Evolutionary conservation across 2,113 vertebrate genomes (phyloP).

Genomic region (Brachypteracias leptosomus): DNA sequence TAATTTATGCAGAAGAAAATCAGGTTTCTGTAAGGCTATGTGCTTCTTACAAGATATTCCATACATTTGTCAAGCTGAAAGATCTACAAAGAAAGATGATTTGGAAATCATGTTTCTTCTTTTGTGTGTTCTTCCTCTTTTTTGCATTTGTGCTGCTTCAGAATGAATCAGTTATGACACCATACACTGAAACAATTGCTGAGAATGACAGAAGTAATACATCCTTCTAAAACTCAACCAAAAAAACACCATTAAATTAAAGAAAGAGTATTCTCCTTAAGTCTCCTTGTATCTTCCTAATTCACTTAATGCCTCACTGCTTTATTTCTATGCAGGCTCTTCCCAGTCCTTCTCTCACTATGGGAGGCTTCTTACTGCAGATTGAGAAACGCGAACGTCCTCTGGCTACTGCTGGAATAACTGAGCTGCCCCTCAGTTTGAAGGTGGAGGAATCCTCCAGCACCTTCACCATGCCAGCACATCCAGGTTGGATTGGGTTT

Average conservation of each 20-base stretch:
- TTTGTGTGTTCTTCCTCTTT: background rate
- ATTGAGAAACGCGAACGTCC: background rate
- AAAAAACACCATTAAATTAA: background rate
- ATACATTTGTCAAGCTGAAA: background rate
- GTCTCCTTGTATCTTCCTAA: background rate
- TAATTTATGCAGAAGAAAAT: background rate
- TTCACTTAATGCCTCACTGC: background rate
- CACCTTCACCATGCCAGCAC: background rate
- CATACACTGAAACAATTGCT: background rate
- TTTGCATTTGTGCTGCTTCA: background rate
- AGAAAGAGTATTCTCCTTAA: background rate
- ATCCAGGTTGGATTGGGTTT: background rate
- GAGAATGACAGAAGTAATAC: background rate
- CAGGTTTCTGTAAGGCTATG: background rate
- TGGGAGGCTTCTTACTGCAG: background rate
- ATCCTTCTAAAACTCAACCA: background rate
- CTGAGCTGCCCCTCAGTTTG: background rate
- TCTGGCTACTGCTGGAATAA: background rate
- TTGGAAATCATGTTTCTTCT: background rate
- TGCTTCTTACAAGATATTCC: background rate
- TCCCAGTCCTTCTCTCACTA: background rate
- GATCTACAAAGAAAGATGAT: background rate
- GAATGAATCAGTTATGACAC: constrained; percentile 12
- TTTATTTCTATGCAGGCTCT: background rate
- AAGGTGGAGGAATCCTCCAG: background rate